Evolutionary conservation across 2,113 vertebrate genomes (phyloP), one percentile per base, ranked within the genome.

Genomic region (Oncorhynchus kisutch): DNA sequence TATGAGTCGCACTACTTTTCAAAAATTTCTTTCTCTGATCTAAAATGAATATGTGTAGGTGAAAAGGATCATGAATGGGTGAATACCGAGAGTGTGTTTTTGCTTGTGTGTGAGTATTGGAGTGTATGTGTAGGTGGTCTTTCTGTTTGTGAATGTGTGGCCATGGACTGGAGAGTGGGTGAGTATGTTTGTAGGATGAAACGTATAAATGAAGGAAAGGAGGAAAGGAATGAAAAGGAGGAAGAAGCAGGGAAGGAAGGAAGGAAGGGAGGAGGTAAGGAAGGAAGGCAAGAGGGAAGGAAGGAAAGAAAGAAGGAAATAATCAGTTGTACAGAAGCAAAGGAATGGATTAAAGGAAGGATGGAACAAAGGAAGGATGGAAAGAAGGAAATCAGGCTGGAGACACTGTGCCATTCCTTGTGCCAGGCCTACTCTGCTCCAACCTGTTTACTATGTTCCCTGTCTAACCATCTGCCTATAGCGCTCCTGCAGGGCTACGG

Each of bases 151-250:
- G 78, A 59, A 72, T 67, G 34, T 74, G 62, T 71, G 51, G 51
- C 12, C 72, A 39, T 22, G 20, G 74, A 74, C 81, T 69, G 66
- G 54, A 31, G 78, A 71, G 76, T 77, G 72, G 9, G 67, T 74
- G 81, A 49, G 72, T 67, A 34, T 73, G 66, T 67, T 5, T 34
- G 59, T 45, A 34, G 16, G 13, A 39, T 18, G 66, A 68, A n/a
- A 68, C 0, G 18, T 18, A 39, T 6, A 14, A 25, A 24, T 25
- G 13, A 25, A 25, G 65, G 65, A 13, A 5, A 13, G 25, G 65
- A 31, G 25, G 65, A 25, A 25, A 67, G 5, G 65, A 25, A 5
- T 27, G 22, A 12, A 29, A 67, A 29, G 25, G 65, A 45, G 9
- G 39, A 45, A 45, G 39, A 45, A 45, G 2, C 2, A 45, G 2